These are phyloP conservation scores for Gallinago media DNA, from an alignment of 2,113 vertebrate genomes.

Conservation along the genomic window DNA sequence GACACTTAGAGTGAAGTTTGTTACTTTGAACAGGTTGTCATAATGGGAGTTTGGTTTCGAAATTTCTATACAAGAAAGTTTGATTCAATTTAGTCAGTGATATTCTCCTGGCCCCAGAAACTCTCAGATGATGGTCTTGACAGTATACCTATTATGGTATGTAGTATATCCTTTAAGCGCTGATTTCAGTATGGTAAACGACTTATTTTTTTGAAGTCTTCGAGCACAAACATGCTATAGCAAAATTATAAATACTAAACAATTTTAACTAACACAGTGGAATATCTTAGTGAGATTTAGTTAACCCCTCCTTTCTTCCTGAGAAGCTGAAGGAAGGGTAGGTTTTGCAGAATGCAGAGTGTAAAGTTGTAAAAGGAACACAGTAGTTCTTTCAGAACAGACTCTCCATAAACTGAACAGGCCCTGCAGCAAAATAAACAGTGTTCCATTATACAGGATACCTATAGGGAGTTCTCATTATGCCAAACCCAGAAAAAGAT, in stretches of 20 bases:
- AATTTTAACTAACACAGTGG: background rate
- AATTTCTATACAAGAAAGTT: background rate
- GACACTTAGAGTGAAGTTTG: background rate
- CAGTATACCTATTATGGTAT: background rate
- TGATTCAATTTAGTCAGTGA: background rate
- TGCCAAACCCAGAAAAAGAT: background rate
- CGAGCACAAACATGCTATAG: background rate
- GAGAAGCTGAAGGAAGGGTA: background rate
- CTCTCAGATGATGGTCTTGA: background rate
- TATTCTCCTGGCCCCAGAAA: background rate
- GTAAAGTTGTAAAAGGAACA: conserved; percentile 17
- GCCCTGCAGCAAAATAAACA: conserved; percentile 16
- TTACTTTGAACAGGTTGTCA: background rate
- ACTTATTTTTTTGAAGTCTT: background rate
- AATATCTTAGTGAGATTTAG: background rate
- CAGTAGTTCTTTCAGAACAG: conserved; percentile 26
- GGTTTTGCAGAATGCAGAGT: background rate
- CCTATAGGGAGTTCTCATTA: conserved; percentile 7
- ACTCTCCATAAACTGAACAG: background rate
- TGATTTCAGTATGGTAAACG: background rate
- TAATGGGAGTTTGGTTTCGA: background rate
- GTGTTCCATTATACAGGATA: background rate
- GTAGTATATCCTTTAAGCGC: background rate
- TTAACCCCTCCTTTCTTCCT: background rate
- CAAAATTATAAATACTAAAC: background rate